Percentiles rank a stretch among this genome's conserved stretches.
phyloP scores from a whole-genome alignment of 2,113 vertebrate species.

The Eidolon helvum region DNA sequence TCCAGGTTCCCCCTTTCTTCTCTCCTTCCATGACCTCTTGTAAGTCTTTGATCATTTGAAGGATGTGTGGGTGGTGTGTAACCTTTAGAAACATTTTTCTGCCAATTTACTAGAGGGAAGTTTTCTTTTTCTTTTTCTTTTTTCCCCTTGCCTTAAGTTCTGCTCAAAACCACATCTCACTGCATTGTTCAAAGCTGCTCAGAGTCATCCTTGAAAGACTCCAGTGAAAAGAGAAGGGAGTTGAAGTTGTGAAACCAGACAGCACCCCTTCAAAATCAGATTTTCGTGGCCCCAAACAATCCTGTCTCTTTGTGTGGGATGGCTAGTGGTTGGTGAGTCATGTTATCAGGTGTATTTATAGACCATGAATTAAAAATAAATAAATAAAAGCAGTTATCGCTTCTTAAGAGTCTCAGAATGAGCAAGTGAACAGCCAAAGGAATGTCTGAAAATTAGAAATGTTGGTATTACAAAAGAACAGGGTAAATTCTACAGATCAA shows the following conservation, averaged over 20 bases:
- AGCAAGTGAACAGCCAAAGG: constrained; percentile 9
- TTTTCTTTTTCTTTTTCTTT: constrained; percentile 26
- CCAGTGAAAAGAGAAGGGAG: constrained; percentile 33
- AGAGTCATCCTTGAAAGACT: constrained; percentile 59
- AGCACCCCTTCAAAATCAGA: constrained; percentile 63
- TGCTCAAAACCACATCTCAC: constrained; percentile 30
- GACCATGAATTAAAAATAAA: constrained; percentile 47
- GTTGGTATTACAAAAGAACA: neutral
- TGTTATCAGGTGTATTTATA: constrained; percentile 69
- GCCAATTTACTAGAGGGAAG: constrained; percentile 66
- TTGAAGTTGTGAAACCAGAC: constrained; percentile 66
- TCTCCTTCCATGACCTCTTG: constrained; percentile 65
- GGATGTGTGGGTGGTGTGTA: constrained; percentile 72
- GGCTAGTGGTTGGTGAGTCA: constrained; percentile 67
- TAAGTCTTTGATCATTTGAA: constrained; percentile 72
- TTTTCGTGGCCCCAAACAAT: constrained; percentile 62
- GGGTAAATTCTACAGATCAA: constrained; percentile 3
- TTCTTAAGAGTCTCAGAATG: constrained; percentile 3
- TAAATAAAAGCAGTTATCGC: constrained; percentile 27
- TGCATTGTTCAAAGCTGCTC: constrained; percentile 18
- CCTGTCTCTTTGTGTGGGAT: constrained; percentile 61
- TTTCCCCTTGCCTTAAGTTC: constrained; percentile 21
- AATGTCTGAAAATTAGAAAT: constrained; percentile 20
- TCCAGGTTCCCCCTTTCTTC: neutral
- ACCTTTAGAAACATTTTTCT: constrained; percentile 69